Conservation (phyloP, 2,888 invertebrate genomes). For the Axea sp. region DNA sequence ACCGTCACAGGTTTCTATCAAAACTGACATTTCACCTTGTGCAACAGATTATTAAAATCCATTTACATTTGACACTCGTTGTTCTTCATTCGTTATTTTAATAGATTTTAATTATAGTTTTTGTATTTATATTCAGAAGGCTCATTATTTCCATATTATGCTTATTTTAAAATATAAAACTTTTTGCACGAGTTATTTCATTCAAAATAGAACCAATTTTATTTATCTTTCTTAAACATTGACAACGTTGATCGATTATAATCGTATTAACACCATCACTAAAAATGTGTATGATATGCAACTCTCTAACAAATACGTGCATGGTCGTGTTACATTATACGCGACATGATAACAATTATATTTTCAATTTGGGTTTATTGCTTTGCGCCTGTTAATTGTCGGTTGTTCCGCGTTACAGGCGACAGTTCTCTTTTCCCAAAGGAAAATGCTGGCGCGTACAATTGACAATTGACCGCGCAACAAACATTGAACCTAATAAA, state of each 20-base stretch:
- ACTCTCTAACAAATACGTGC: slow-evolving; percentile 30
- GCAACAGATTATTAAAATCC: no score
- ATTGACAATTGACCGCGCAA: slow-evolving; percentile 42
- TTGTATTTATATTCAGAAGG: no score
- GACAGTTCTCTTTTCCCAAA: slow-evolving; percentile 27
- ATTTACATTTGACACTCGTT: no score
- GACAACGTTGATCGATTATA: slow-evolving; percentile 5
- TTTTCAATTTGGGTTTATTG: slow-evolving; percentile 50
- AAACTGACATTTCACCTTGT: no score
- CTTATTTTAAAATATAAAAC: neutral
- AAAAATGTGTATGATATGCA: slow-evolving; percentile 21
- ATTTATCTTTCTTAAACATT: neutral
- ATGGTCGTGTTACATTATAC: slow-evolving; percentile 54
- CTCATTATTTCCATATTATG: slow-evolving; percentile 10
- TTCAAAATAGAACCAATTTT: neutral
- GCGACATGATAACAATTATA: slow-evolving; percentile 43
- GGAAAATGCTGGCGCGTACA: slow-evolving; percentile 19
- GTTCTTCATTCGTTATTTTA: no score
- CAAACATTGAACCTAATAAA: slow-evolving; percentile 19
- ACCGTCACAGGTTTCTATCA: no score
- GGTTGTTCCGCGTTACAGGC: slow-evolving; percentile 19
- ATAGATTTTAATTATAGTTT: neutral
- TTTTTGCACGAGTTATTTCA: slow-evolving; percentile 11
- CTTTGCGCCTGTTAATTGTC: slow-evolving; percentile 51
- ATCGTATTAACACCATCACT: neutral